Evolutionary conservation across 2,888 invertebrate genomes (phyloP), one percentile per base, ranked within the genome.

Genomic region (Macrostomum cliftonense): DNA sequence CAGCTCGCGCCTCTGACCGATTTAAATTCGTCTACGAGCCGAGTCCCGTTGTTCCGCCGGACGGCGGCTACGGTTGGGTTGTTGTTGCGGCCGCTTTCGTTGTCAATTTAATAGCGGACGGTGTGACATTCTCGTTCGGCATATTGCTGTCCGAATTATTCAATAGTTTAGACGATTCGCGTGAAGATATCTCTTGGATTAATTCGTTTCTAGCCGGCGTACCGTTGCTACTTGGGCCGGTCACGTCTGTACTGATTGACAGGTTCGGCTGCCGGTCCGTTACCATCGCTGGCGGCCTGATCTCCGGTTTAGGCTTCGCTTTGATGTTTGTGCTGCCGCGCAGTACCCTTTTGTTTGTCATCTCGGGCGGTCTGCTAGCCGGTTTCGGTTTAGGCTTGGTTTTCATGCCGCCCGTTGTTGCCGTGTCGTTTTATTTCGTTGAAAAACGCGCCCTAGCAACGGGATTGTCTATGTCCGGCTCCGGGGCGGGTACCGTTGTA

Each of bases 11-110:
- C n/a, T n/a, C 28, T 28, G 28, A 28, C 9, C 4, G 28, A 9
- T 28, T 28, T 28, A 28, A 28, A 9, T 9, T 28, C 9, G 28
- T 28, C 5, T 28, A 28, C 28, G 28, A 28, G 28, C 28, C 28
- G 9, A 28, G 28, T 9, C 28, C 28, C 5, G 14, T 63, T 2
- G 55, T 59, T 17, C 58, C 63, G 4, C 85, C 84, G 1, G 86
- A 87, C 68, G 86, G 85, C 11, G 86, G 87, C 13, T 87, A 82
- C 81, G 87, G 87, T 5, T 89, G 88, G 88, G 81, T 88, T 21
- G 78, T 89, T 45, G 87, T 88, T 0, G 78, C 81, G 53, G 84
- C 84, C 20, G 80, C 85, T 0, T 88, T 89, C 66, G 76, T 86
- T 72, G 81, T 86, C 54, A 86, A 86, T 66, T 75, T 86, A 54